Percentiles rank a stretch among this genome's conserved stretches.
phyloP scores from a whole-genome alignment of 2,113 vertebrate genomes.

The Erinaceus europaeus region DNA sequence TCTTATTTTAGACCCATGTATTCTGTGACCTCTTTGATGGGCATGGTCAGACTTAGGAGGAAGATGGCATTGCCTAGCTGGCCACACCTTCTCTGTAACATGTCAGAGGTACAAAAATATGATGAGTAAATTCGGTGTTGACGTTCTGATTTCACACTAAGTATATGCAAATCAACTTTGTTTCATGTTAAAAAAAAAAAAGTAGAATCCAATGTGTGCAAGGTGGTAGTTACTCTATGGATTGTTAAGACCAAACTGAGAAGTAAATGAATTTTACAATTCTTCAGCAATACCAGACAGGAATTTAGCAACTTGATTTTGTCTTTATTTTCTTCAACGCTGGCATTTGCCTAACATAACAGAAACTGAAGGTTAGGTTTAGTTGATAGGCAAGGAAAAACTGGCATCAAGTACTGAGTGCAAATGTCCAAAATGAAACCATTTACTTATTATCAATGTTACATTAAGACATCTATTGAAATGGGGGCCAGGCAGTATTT shows the following conservation, averaged over 20 bases:
- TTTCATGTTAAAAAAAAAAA: neutral
- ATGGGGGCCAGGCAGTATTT: neutral
- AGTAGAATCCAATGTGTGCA: neutral
- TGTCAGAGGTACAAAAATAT: neutral
- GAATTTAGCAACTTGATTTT: constrained; percentile 25
- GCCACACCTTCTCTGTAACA: neutral
- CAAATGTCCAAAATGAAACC: neutral
- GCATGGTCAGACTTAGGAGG: neutral
- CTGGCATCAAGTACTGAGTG: neutral
- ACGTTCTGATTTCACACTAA: neutral
- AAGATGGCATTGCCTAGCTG: neutral
- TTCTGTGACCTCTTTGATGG: neutral
- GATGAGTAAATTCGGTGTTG: neutral
- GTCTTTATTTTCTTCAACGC: constrained; percentile 4
- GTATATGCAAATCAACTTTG: neutral
- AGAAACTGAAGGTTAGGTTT: neutral
- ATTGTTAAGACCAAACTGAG: constrained; percentile 33
- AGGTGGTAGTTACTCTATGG: neutral
- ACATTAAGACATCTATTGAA: neutral
- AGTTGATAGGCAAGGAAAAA: constrained; percentile 33
- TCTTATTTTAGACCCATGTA: neutral
- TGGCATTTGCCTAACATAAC: constrained; percentile 46
- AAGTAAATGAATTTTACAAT: constrained; percentile 26
- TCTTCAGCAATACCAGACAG: neutral
- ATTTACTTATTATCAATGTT: neutral